Evolutionary conservation across 2,113 vertebrate species (phyloP).

Genomic region (Callipepla californica): DNA sequence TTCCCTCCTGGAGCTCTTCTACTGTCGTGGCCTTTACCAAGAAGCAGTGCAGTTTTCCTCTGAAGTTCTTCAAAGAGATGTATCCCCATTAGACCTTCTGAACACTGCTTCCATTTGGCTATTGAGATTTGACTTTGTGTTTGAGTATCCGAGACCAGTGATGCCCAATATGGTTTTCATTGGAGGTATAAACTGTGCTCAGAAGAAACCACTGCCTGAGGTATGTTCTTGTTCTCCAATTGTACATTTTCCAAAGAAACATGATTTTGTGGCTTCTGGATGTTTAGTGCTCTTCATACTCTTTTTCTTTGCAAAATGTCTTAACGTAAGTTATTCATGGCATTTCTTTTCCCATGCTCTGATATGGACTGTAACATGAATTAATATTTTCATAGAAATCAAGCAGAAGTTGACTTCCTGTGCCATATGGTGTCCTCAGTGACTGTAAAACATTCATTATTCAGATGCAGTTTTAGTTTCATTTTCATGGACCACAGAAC

Average conservation of each 20-base stretch:
- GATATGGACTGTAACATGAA: no score
- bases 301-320: no score
- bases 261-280: no score
- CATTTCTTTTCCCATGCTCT: no score
- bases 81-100: slow-evolving; percentile 75
- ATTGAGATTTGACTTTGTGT: slow-evolving; percentile 83
- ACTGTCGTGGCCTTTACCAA: slow-evolving; percentile 72
- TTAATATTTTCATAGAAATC: no score
- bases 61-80: slow-evolving; percentile 78
- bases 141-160: slow-evolving; percentile 84
- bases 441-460: no score
- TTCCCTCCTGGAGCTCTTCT: slow-evolving; percentile 69
- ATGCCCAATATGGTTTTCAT: slow-evolving; percentile 89
- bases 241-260: neutral
- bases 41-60: slow-evolving; percentile 73
- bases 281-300: no score
- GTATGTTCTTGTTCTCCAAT: neutral
- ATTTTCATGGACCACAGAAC: no score
- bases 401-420: no score
- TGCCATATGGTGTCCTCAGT: no score
- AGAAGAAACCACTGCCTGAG: slow-evolving; percentile 10
- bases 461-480: no score
- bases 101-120: slow-evolving; percentile 79
- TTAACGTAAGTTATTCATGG: no score
- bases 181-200: slow-evolving; percentile 81